Percentiles rank a stretch among this genome's conserved stretches.
Evolutionary conservation across 1,140 invertebrate genomes (phyloP).

Genomic region (Anastatus disparis): DNA sequence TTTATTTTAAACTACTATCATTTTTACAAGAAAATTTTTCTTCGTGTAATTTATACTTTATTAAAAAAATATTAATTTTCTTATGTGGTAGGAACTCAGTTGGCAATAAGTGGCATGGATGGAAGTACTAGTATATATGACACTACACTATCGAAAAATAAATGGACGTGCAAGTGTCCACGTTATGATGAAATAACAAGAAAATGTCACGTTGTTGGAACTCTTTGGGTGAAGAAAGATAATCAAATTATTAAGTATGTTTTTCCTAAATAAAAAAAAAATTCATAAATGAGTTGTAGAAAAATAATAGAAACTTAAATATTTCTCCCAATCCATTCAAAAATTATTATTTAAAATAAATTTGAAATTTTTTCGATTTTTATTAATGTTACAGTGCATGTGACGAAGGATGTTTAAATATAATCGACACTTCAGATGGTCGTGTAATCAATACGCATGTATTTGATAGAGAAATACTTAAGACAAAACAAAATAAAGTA

Average conservation of each 20-base stretch:
- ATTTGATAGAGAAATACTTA: slow-evolving; percentile 16
- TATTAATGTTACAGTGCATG: not conserved
- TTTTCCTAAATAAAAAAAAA: not conserved
- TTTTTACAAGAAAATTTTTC: no score
- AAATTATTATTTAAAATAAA: not conserved
- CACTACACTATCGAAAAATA: not conserved
- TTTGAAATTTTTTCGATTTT: not conserved
- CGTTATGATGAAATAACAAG: not conserved
- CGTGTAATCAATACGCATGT: not conserved
- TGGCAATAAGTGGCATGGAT: not conserved
- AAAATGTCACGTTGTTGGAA: slow-evolving; percentile 33
- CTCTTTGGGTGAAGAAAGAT: slow-evolving; percentile 48
- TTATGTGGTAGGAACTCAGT: slow-evolving; percentile 1
- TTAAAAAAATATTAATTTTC: no score
- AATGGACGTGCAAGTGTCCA: slow-evolving; percentile 6
- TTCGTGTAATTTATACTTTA: no score
- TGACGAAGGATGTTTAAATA: slow-evolving; percentile 35
- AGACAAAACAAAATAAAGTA: no score
- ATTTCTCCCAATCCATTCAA: no score
- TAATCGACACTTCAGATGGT: slow-evolving; percentile 21
- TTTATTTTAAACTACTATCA: no score
- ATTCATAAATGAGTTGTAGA: no score
- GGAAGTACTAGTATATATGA: slow-evolving; percentile 18
- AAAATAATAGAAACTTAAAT: no score
- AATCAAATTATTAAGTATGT: slow-evolving; percentile 46